Evolutionary conservation across 2,797 vertebrate genomes (phyloP).

Genomic region (Cryptoblepharus egeriae): DNA sequence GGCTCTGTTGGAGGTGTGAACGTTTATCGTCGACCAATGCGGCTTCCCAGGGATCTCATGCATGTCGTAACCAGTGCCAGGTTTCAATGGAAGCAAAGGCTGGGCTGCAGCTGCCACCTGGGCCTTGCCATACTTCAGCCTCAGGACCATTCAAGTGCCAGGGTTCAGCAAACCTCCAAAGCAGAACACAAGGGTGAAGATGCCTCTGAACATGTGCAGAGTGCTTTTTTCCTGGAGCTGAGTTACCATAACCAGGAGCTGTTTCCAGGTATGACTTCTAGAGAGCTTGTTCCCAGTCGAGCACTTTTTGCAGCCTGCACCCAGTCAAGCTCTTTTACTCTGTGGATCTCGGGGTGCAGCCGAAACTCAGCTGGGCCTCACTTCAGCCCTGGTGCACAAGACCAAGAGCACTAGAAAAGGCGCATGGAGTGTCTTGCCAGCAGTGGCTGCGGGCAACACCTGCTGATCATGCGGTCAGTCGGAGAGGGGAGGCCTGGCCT

Average conservation of each 20-base stretch:
- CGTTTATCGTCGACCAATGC: neutral
- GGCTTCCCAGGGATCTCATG: neutral
- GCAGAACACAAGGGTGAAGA: neutral
- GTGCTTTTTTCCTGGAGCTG: neutral
- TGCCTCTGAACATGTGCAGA: conserved; percentile 1
- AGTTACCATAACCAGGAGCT: neutral
- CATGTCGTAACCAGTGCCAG: neutral
- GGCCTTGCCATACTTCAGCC: no score
- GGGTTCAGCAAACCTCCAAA: neutral
- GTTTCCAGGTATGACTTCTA: neutral
- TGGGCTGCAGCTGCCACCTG: neutral
- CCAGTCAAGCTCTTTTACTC: no score
- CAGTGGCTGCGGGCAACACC: no score
- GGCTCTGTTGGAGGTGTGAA: neutral
- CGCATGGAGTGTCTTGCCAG: no score
- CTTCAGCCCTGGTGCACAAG: neutral
- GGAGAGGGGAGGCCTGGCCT: no score
- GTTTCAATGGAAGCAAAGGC: conserved; percentile 25
- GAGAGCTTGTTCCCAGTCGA: neutral
- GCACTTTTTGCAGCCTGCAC: neutral
- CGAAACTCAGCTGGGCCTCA: neutral
- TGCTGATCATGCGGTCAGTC: no score
- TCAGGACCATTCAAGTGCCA: no score
- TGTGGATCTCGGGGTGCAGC: no score
- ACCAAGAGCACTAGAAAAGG: neutral